A percentile compares a stretch with the other conserved stretches of the same genome.
Evolutionary conservation across 2,888 invertebrate genomes (phyloP).

Genomic region (Aquatica leii): DNA sequence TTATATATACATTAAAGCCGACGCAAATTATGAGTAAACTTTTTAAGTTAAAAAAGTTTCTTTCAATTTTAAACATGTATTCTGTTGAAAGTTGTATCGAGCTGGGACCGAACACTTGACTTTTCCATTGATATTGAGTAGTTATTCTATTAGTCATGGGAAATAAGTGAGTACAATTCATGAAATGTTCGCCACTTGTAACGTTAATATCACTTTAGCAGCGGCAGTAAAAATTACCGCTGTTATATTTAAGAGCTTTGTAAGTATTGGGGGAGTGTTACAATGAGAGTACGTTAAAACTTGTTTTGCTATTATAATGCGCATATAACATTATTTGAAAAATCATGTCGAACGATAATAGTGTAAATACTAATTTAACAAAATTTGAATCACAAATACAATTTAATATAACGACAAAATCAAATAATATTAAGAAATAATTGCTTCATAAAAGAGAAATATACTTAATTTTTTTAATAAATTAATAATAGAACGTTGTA

Average conservation of each 20-base stretch:
- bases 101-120: constrained; percentile 2
- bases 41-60: neutral
- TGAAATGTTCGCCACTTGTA: constrained; percentile 12
- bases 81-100: neutral
- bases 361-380: too few relatives aligned
- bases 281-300: too few relatives aligned
- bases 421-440: too few relatives aligned
- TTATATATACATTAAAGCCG: neutral
- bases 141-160: constrained; percentile 30
- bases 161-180: constrained; percentile 25
- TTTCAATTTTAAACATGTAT: neutral
- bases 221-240: constrained; percentile 15
- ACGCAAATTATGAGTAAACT: neutral
- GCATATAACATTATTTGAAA: too few relatives aligned
- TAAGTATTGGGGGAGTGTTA: too few relatives aligned
- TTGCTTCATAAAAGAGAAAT: too few relatives aligned
- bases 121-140: constrained; percentile 2
- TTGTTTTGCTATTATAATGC: too few relatives aligned
- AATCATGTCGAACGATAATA: too few relatives aligned
- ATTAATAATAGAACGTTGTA: too few relatives aligned
- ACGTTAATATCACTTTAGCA: constrained; percentile 15
- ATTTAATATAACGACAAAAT: too few relatives aligned
- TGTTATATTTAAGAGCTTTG: constrained; percentile 13
- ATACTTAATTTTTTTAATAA: too few relatives aligned
- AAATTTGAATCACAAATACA: too few relatives aligned